Percentiles rank a stretch among this genome's conserved stretches.
Evolutionary conservation across 2,888 invertebrate genomes (phyloP).

Genomic region (Dastarcus helophoroides): DNA sequence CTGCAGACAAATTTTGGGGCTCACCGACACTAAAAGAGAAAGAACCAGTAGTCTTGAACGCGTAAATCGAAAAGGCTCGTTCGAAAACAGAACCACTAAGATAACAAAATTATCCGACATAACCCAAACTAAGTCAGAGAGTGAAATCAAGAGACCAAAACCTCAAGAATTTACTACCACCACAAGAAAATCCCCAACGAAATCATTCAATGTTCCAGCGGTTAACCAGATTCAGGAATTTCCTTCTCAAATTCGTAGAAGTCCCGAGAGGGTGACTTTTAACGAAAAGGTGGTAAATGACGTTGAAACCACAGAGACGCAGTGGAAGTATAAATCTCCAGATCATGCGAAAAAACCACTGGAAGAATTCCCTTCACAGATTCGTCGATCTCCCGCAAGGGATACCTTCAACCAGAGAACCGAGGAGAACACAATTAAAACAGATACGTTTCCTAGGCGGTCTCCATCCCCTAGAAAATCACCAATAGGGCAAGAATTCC

Average conservation of each 20-base stretch:
- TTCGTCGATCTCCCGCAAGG: neutral
- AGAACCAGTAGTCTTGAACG: constrained; percentile 16
- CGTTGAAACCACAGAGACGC: too few relatives aligned
- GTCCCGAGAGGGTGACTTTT: too few relatives aligned
- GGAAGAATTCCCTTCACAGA: constrained; percentile 3
- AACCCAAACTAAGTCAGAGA: constrained; percentile 1
- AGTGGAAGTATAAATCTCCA: too few relatives aligned
- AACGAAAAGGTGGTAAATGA: too few relatives aligned
- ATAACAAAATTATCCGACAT: neutral
- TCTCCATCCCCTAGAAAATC: too few relatives aligned
- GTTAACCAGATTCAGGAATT: constrained; percentile 7
- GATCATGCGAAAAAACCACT: too few relatives aligned
- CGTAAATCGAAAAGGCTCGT: constrained; percentile 6
- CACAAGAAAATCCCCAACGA: constrained; percentile 4
- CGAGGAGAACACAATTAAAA: too few relatives aligned
- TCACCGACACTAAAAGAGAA: constrained; percentile 36
- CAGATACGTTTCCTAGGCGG: too few relatives aligned
- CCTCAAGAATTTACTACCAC: constrained; percentile 10
- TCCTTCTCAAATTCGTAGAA: constrained; percentile 11
- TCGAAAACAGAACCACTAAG: neutral
- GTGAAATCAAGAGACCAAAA: constrained; percentile 7
- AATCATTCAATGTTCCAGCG: neutral
- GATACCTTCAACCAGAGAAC: neutral
- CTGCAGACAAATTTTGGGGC: constrained; percentile 57
- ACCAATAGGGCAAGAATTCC: constrained; percentile 15